phyloP scores from a whole-genome alignment of 2,888 invertebrate species.

The Orthosia gracilis region DNA sequence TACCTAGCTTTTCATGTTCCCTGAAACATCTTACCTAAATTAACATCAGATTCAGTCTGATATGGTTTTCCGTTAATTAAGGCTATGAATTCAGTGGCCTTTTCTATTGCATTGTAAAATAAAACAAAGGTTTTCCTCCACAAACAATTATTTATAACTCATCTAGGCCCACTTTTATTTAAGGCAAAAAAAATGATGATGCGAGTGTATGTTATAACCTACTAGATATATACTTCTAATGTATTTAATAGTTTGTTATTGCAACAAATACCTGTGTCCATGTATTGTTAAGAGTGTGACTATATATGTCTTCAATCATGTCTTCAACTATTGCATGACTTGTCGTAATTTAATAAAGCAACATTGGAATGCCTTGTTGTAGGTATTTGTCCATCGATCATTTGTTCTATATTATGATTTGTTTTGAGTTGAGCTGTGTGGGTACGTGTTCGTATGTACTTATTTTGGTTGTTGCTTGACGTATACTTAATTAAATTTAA shows the following conservation, averaged over 20 bases:
- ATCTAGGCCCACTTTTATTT: slow-evolving; percentile 20
- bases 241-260: background rate
- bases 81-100: slow-evolving; percentile 9
- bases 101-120: slow-evolving; percentile 25
- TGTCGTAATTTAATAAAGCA: slow-evolving; percentile 11
- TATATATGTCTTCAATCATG: background rate
- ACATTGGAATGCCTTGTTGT: slow-evolving; percentile 17
- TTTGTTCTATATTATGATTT: background rate
- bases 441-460: slow-evolving; percentile 11
- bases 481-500: slow-evolving; percentile 3
- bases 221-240: background rate
- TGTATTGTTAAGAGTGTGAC: background rate
- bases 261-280: background rate
- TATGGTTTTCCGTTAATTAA: background rate
- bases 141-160: slow-evolving; percentile 22
- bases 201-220: background rate
- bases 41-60: background rate
- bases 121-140: slow-evolving; percentile 22
- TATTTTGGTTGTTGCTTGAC: background rate
- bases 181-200: slow-evolving; percentile 18
- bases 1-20: background rate
- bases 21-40: background rate
- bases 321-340: slow-evolving; percentile 29
- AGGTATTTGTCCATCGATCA: slow-evolving; percentile 3
- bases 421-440: slow-evolving; percentile 15